Percentiles rank a stretch among this genome's conserved stretches.
Conservation (phyloP, 2,888 invertebrate genomes). For the Pollenia labialis region DNA sequence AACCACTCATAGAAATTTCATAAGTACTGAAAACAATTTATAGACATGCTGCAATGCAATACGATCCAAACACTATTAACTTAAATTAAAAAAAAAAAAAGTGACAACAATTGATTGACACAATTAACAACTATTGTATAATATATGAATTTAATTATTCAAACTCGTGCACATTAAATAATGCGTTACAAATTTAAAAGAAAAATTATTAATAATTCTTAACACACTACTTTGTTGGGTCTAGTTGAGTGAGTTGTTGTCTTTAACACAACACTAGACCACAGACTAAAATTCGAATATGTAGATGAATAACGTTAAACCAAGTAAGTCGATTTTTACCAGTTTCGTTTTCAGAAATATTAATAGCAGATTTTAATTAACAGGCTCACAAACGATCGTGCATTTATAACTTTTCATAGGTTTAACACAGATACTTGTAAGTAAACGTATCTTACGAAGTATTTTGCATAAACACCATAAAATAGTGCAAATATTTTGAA, state of each 20-base stretch:
- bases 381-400: not conserved
- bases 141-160: conserved; percentile 17
- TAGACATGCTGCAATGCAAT: conserved; percentile 51
- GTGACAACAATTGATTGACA: conserved; percentile 31
- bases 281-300: conserved; percentile 37
- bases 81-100: conserved; percentile 9
- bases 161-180: conserved; percentile 6
- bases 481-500: conserved; percentile 22
- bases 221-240: not conserved
- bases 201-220: conserved; percentile 65
- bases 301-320: conserved; percentile 15
- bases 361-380: conserved; percentile 36
- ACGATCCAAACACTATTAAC: not conserved
- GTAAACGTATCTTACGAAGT: conserved; percentile 1
- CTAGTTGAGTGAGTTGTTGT: conserved; percentile 15
- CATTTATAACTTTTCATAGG: not conserved
- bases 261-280: conserved; percentile 22
- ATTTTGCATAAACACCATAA: conserved; percentile 64
- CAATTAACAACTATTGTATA: conserved; percentile 57
- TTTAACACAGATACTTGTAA: not conserved
- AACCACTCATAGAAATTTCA: conserved; percentile 45
- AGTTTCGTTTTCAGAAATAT: conserved; percentile 42
- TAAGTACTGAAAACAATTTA: conserved; percentile 45
- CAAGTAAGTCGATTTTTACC: conserved; percentile 37
- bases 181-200: conserved; percentile 18